These are phyloP conservation scores for Chlamydotis undulata DNA, from an alignment of 2,113 vertebrate species.

Conservation along the genomic window DNA sequence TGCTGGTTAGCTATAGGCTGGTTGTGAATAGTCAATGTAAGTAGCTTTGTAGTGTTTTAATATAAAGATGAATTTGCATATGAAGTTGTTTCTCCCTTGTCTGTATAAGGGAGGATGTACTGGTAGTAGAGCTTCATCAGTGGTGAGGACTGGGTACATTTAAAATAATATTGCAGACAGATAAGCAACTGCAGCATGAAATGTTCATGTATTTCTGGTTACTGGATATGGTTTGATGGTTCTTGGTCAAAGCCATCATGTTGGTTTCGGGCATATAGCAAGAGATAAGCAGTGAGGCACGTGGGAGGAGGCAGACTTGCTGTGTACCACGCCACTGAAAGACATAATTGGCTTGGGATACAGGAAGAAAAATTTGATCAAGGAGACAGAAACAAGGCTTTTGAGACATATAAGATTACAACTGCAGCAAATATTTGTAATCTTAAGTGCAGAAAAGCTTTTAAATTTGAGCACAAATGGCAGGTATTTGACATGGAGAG, in stretches of 20 bases:
- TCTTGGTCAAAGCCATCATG: fast-evolving
- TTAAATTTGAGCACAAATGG: background rate
- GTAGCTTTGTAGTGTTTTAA: background rate
- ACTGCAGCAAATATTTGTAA: background rate
- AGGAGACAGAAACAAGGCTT: background rate
- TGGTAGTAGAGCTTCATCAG: background rate
- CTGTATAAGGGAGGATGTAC: fast-evolving
- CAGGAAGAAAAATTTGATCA: background rate
- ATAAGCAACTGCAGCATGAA: background rate
- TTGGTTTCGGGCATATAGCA: background rate
- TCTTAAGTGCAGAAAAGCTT: fast-evolving
- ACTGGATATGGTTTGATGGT: fast-evolving
- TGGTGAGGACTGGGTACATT: fast-evolving
- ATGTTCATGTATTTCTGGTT: fast-evolving
- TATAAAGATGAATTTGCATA: fast-evolving
- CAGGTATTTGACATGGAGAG: background rate
- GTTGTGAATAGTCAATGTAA: fast-evolving
- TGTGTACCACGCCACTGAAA: fast-evolving
- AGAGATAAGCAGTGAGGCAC: no score
- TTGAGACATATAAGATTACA: background rate
- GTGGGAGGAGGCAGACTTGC: background rate
- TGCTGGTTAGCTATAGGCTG: fast-evolving
- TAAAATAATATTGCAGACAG: fast-evolving
- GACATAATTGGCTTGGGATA: background rate
- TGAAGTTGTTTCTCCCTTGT: background rate